These are phyloP conservation scores for Lasaia peninsularis DNA, from an alignment of 1,140 invertebrate species.

Conservation along the genomic window DNA sequence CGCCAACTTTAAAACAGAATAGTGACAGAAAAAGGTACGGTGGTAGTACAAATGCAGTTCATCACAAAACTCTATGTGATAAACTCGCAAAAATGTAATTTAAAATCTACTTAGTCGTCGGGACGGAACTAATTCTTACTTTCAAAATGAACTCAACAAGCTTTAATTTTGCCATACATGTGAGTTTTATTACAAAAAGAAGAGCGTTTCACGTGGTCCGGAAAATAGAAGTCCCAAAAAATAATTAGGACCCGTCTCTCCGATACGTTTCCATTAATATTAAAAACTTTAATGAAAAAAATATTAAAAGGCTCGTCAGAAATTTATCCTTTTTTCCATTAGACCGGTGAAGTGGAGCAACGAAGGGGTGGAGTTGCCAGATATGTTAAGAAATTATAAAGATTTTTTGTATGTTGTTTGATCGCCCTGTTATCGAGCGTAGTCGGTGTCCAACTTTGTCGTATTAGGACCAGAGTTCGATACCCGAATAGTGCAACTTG, in stretches of 20 bases:
- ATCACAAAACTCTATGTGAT: too few species aligned
- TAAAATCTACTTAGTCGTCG: constrained; percentile 16
- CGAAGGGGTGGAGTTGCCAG: constrained; percentile 22
- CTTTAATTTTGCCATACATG: constrained; percentile 35
- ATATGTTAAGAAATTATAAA: too few species aligned
- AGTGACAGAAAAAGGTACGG: too few species aligned
- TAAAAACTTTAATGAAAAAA: constrained; percentile 77
- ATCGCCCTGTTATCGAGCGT: too few species aligned
- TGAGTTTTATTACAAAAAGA: constrained; percentile 34
- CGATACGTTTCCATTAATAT: constrained; percentile 71
- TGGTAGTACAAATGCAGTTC: too few species aligned
- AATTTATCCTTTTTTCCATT: constrained; percentile 73
- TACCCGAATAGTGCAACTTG: too few species aligned
- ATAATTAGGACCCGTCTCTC: constrained; percentile 59
- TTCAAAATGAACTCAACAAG: constrained; percentile 30
- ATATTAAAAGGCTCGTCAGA: constrained; percentile 64
- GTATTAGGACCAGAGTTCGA: too few species aligned
- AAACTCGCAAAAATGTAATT: constrained; percentile 4
- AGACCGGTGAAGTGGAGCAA: constrained; percentile 36
- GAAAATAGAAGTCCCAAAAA: constrained; percentile 54
- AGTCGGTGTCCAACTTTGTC: too few species aligned
- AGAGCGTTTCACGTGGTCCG: constrained; percentile 27
- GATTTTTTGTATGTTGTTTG: too few species aligned
- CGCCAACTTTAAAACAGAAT: too few species aligned
- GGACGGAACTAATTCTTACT: constrained; percentile 35